These are phyloP conservation scores for Ecdyonurus torrentis DNA, from an alignment of 2,888 invertebrate species.

Conservation along the genomic window DNA sequence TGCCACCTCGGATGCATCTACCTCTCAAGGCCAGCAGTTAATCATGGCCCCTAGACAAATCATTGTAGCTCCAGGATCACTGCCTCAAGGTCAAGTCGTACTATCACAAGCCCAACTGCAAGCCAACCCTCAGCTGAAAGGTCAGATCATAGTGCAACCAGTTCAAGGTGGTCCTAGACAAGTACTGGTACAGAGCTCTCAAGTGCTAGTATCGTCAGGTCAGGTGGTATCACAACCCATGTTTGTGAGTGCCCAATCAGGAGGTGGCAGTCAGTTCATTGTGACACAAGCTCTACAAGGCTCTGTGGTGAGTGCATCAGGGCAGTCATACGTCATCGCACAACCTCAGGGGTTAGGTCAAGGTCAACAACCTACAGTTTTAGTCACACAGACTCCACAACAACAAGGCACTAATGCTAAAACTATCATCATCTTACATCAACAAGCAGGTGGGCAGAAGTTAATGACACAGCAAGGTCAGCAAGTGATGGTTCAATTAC, in stretches of 20 bases:
- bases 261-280: constrained; percentile 10
- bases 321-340: constrained; percentile 44
- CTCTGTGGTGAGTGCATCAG: constrained; percentile 27
- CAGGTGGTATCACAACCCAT: constrained; percentile 9
- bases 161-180: background rate
- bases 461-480: constrained; percentile 50
- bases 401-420: constrained; percentile 46
- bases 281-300: constrained; percentile 8
- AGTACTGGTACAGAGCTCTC: constrained; percentile 3
- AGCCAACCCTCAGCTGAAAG: background rate
- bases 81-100: constrained; percentile 20
- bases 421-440: constrained; percentile 52
- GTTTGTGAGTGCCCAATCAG: constrained; percentile 6
- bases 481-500: constrained; percentile 43
- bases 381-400: constrained; percentile 48
- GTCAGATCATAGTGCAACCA: background rate
- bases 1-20: constrained; percentile 14
- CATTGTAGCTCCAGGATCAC: constrained; percentile 25
- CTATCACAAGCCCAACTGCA: constrained; percentile 21
- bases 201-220: constrained; percentile 11
- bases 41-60: constrained; percentile 28
- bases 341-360: constrained; percentile 43
- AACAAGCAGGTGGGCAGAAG: constrained; percentile 34
- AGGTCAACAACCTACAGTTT: constrained; percentile 42
- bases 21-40: constrained; percentile 23